Evolutionary conservation across 1,140 invertebrate genomes (phyloP), one percentile per base, ranked within the genome.

Genomic region (Elysia chlorotica): DNA sequence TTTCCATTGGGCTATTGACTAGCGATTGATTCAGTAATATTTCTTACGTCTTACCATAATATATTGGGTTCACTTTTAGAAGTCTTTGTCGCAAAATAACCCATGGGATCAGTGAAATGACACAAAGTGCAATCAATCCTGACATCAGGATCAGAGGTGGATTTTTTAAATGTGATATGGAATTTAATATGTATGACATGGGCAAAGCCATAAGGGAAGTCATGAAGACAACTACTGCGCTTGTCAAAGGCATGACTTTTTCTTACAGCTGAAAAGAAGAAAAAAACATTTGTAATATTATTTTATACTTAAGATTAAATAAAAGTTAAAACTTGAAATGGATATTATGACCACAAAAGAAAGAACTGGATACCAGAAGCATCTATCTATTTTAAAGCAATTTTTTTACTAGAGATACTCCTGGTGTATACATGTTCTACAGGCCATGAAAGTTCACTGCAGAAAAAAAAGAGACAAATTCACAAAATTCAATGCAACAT

Each of bases 121-220:
- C 28, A 33, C 56, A 30, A 38, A 81, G 54, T 0, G 71, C 63
- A 1, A 75, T 17, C 14, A 74, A 36, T 3, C 78, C 78, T 53
- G 61, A 61, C 0, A 73, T 17, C 4, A 79, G 56, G 19, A 81
- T 76, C 28, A 75, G 53, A 0, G 57, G 28, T 5, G 73, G 70
- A 53, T 77, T 74, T 56, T 72, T 67, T 66, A 76, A 73, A 0
- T 61, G 17, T 14, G 59, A 63, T 0, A 76, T 37, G 63, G 72
- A 74, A 66, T 81, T 77, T 0, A 75, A 41, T 17, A 56, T 41
- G 41, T 81, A 81, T 28, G 76, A 72, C 2, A 78, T 31, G 6
- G 80, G 80, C 6, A 78, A 69, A 30, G 75, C 78, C 35, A 73
- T 38, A 33, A 80, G 59, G 10, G 80, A 79, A 23, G 76, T 66